phyloP scores from a whole-genome alignment of 2,797 vertebrate genomes.

The Karalla daura region DNA sequence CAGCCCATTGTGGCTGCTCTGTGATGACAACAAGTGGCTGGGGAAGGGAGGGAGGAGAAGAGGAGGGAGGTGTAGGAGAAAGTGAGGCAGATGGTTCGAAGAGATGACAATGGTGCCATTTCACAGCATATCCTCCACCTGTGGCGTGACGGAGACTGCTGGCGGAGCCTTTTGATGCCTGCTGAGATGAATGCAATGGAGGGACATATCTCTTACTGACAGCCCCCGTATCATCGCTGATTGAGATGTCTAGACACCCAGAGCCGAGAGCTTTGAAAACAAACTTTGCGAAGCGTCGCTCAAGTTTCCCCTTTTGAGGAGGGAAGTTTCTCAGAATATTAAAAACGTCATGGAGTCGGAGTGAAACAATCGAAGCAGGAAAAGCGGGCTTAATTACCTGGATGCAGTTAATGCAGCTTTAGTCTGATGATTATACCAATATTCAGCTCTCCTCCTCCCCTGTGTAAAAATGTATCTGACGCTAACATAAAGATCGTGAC shows the following conservation, averaged over 20 bases:
- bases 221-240: slow-evolving; percentile 49
- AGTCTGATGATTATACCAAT: too few relatives aligned
- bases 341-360: background rate
- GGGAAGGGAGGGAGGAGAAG: background rate
- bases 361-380: background rate
- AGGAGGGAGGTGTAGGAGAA: slow-evolving; percentile 38
- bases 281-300: slow-evolving; percentile 36
- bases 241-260: slow-evolving; percentile 66
- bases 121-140: slow-evolving; percentile 74
- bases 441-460: background rate
- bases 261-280: slow-evolving; percentile 43
- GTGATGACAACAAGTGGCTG: slow-evolving; percentile 68
- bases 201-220: slow-evolving; percentile 64
- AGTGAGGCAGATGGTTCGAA: slow-evolving; percentile 66
- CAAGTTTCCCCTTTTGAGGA: background rate
- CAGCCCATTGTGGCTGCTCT: slow-evolving; percentile 67
- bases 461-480: slow-evolving; percentile 6
- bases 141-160: slow-evolving; percentile 69
- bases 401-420: background rate
- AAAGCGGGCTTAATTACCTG: background rate
- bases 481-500: background rate
- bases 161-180: slow-evolving; percentile 63
- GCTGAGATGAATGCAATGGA: slow-evolving; percentile 64
- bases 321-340: slow-evolving; percentile 6
- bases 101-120: slow-evolving; percentile 69